Percentiles rank a stretch among this genome's conserved stretches.
Evolutionary conservation across 2,888 invertebrate genomes (phyloP).

Genomic region (Hypolimnas misippus): DNA sequence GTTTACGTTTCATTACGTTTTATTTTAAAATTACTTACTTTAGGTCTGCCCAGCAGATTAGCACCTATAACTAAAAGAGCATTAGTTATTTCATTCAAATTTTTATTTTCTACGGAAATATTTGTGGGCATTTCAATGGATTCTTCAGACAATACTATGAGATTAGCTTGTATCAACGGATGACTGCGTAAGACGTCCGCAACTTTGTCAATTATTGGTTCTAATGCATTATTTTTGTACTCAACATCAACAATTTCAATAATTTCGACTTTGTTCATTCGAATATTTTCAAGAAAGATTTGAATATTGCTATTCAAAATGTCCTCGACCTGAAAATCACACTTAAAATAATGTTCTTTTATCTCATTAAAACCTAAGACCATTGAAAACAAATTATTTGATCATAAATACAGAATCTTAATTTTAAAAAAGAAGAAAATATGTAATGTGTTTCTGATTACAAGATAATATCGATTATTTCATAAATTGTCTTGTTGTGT

Average conservation of each 20-base stretch:
- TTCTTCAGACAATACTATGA: conserved; percentile 82
- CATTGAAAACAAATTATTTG: too few species aligned
- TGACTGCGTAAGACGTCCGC: conserved; percentile 86
- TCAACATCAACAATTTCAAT: conserved; percentile 82
- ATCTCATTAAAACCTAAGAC: too few species aligned
- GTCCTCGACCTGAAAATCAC: conserved; percentile 71
- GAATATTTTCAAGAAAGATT: conserved; percentile 88
- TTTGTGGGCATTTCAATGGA: conserved; percentile 72
- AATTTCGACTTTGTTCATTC: conserved; percentile 84
- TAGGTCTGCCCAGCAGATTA: conserved; percentile 75
- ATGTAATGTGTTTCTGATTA: too few species aligned
- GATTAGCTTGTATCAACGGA: conserved; percentile 87
- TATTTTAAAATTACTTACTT: conserved; percentile 56
- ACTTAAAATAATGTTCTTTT: too few species aligned
- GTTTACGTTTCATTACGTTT: too few species aligned
- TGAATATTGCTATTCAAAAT: conserved; percentile 86
- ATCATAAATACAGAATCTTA: too few species aligned
- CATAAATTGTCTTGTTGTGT: too few species aligned
- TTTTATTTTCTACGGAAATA: conserved; percentile 86
- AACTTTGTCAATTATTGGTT: conserved; percentile 82
- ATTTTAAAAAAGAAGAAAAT: too few species aligned
- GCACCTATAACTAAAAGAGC: conserved; percentile 80
- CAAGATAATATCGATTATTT: too few species aligned
- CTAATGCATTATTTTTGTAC: conserved; percentile 73
- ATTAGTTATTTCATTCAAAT: conserved; percentile 80